Evolutionary conservation across 1,140 invertebrate genomes (phyloP), one percentile per base, ranked within the genome.

Genomic region (Cataglyphis hispanica): DNA sequence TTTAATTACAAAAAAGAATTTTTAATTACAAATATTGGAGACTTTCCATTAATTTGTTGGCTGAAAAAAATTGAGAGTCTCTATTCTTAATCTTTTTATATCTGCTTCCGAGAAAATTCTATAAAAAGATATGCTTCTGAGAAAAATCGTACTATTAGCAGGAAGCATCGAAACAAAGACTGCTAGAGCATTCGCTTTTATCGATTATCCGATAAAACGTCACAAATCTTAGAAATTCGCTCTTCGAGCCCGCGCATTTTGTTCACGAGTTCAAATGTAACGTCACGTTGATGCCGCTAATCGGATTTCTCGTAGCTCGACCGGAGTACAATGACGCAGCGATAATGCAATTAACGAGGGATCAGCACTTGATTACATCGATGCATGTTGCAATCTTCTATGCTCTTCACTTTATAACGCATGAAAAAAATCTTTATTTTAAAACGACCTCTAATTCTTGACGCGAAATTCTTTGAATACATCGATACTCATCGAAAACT

Each of bases 311-410:
- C 64, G 22, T 19, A 50, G 69, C 40, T 69, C 25, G 25, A 50
- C 63, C 60, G 70, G 70, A 77, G 67, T 58, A 80, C 77, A 84
- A 90, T 77, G 88, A 43, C 40, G 50, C 83, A 74, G 69, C 85
- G 86, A 90, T 90, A 90, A 90, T 90, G 77, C 83, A 84, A 88
- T 90, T 90, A 90, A 61, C 86, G 66, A 63, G 43, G 84, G 86
- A 86, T 90, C 84, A 80, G 46, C 63, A 78, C 61, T 90, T 90
- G 86, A 90, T 90, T 90, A 90, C 76, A 77, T 3, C 78, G 80
- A 80, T 78, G 60, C 53, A 60, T n/a, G 25, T 8, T 40, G 16
- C 46, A 64, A 60, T 74, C 37, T 66, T 88, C 64, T 34, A 3
- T 31, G 31, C 46, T 77, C 22, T 13, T 6, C 13, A 16, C 67